Evolutionary conservation across 2,113 vertebrate species (phyloP), one percentile per base, ranked within the genome.

Genomic region (Neolamprologus hecqui): DNA sequence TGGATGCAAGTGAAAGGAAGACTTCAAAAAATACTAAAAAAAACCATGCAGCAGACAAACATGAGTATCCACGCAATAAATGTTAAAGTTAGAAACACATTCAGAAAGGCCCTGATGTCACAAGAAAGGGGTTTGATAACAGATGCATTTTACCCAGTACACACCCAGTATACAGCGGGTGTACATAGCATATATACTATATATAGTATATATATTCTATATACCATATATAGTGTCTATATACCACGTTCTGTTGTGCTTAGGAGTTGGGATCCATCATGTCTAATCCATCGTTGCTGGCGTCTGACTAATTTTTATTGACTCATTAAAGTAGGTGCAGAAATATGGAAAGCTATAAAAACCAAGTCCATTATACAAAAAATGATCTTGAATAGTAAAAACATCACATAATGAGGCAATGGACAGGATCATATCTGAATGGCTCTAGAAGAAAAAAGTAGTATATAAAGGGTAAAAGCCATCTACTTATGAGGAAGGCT

Each of bases 351-450:
- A 77, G 26, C 73, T 77, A 51, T 77, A 77, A 83, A 83, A 83
- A 51, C 42, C 33, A 47, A 51, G 35, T 54, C 82, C 51, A 75
- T 28, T 73, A 73, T 84, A 55, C 21, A 17, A 84, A 37, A 55
- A 45, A 21, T 13, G 33, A 49, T 70, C 60, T 54, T 53, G 10
- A 55, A 75, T 35, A 54, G 37, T 83, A 82, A 86, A 88, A 92
- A 86, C n/a, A 83, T 21, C n/a, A 63, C 40, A 88, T 91, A 87
- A 89, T n/a, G 73, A 77, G 95, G 86, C 28, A 81, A 94, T 82
- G 87, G 82, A 89, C 95, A 97, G 87, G 97, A 97, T 98, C 97
- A 96, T 96, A 97, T 95, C 94, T 96, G 95, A 95, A 96, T 95
- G 96, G 94, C 96, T 96, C 94, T 96, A 91, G 92, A 82, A 92